phyloP scores from a whole-genome alignment of 2,113 vertebrate genomes.

The Pyxicephalus adspersus region DNA sequence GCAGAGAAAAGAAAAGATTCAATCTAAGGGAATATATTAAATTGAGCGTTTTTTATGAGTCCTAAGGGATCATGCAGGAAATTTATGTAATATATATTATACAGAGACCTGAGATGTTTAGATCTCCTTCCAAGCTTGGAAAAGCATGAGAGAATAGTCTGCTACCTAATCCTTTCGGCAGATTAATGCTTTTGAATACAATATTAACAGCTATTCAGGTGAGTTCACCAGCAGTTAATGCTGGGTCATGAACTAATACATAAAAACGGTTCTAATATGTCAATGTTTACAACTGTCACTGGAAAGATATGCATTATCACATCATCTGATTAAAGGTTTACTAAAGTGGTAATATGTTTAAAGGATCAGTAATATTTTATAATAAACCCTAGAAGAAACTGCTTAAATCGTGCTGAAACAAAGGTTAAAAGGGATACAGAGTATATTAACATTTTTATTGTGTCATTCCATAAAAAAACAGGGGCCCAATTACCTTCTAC shows the following conservation, averaged over 20 bases:
- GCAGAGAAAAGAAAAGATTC: constrained; percentile 23
- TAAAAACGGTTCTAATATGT: constrained; percentile 5
- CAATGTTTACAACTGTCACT: constrained; percentile 6
- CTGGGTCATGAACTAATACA: constrained; percentile 8
- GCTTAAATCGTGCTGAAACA: too few relatives aligned
- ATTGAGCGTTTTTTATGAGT: constrained; percentile 26
- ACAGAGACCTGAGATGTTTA: constrained; percentile 16
- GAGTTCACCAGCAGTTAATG: neutral
- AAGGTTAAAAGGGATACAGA: too few relatives aligned
- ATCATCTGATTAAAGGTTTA: constrained; percentile 10
- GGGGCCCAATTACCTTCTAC: too few relatives aligned
- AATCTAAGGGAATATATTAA: constrained; percentile 33
- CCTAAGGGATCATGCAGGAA: constrained; percentile 21
- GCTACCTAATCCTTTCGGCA: constrained; percentile 9
- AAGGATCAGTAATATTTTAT: neutral
- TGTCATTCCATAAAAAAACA: too few relatives aligned
- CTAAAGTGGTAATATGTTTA: neutral
- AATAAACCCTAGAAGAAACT: too few relatives aligned
- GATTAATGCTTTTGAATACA: constrained; percentile 20
- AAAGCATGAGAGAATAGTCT: neutral
- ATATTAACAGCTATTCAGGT: constrained; percentile 21
- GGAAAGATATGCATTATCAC: constrained; percentile 19
- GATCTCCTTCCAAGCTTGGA: constrained; percentile 26
- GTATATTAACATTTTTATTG: too few relatives aligned
- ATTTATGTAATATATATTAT: constrained; percentile 35